phyloP scores from a whole-genome alignment of 1,140 invertebrate genomes.

The Cherax quadricarinatus region DNA sequence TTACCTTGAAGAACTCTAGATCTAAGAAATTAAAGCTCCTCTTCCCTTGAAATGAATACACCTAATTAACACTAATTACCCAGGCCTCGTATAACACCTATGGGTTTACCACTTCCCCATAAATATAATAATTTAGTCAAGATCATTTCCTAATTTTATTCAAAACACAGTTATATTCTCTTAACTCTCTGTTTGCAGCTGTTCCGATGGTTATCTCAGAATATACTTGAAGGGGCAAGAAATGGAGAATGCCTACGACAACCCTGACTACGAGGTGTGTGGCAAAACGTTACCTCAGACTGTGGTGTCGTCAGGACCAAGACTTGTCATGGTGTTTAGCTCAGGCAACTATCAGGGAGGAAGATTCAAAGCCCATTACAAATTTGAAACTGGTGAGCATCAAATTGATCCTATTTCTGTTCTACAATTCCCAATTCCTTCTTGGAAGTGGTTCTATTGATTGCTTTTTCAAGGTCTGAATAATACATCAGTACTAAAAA shows the following conservation, averaged over 20 bases:
- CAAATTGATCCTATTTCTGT: background rate
- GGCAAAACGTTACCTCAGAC: slow-evolving; percentile 84
- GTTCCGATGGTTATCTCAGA: slow-evolving; percentile 93
- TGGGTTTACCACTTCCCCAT: too few relatives aligned
- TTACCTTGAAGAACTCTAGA: too few relatives aligned
- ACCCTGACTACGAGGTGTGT: slow-evolving; percentile 94
- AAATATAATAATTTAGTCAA: too few relatives aligned
- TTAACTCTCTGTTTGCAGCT: slow-evolving; percentile 78
- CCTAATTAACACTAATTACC: too few relatives aligned
- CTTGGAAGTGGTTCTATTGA: background rate
- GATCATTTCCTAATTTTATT: too few relatives aligned
- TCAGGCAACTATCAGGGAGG: slow-evolving; percentile 91
- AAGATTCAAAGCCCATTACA: slow-evolving; percentile 94
- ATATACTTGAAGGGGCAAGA: slow-evolving; percentile 95
- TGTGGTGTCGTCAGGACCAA: slow-evolving; percentile 91
- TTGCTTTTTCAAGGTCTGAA: too few relatives aligned
- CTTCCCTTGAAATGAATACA: too few relatives aligned
- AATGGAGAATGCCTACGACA: slow-evolving; percentile 93
- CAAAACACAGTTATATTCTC: background rate
- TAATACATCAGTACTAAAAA: too few relatives aligned
- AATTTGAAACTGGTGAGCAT: slow-evolving; percentile 88
- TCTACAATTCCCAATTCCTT: background rate
- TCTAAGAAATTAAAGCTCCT: too few relatives aligned
- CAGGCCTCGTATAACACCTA: too few relatives aligned
- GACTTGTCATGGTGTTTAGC: slow-evolving; percentile 94